Percentiles rank a stretch among this genome's conserved stretches.
These are phyloP conservation scores for Drosophila helvetica DNA, from an alignment of 2,888 invertebrate genomes.

Conservation along the genomic window DNA sequence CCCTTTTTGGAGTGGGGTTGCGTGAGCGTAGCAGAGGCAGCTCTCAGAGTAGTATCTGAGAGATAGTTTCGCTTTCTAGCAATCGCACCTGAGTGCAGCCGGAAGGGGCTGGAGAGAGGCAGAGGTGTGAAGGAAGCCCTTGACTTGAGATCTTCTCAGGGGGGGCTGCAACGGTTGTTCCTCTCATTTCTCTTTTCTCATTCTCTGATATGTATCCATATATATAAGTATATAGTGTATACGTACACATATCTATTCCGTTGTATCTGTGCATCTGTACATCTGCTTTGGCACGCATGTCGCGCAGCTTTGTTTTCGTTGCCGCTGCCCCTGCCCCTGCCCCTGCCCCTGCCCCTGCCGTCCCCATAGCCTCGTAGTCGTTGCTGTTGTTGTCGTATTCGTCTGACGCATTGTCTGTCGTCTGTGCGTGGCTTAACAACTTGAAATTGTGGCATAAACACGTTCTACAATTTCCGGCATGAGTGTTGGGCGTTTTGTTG, in stretches of 20 bases:
- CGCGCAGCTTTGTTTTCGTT: slow-evolving; percentile 39
- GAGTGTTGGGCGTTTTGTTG: slow-evolving; percentile 62
- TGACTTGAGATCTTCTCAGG: slow-evolving; percentile 13
- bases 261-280: slow-evolving; percentile 23
- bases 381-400: slow-evolving; percentile 29
- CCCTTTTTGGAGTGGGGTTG: background rate
- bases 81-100: slow-evolving; percentile 32
- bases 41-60: background rate
- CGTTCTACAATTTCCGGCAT: slow-evolving; percentile 79
- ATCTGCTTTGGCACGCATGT: slow-evolving; percentile 69
- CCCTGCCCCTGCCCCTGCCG: too few relatives aligned
- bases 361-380: slow-evolving; percentile 3
- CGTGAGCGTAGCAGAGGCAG: slow-evolving; percentile 18
- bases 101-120: background rate
- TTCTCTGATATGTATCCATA: slow-evolving; percentile 15
- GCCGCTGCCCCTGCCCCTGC: too few relatives aligned
- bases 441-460: slow-evolving; percentile 79
- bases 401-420: slow-evolving; percentile 72
- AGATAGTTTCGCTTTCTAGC: slow-evolving; percentile 48
- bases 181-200: background rate
- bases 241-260: slow-evolving; percentile 10
- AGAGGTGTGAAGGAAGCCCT: background rate
- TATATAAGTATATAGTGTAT: slow-evolving; percentile 26
- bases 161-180: slow-evolving; percentile 23
- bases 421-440: slow-evolving; percentile 78